These are phyloP conservation scores for Muscicapa striata DNA, from an alignment of 2,797 vertebrate genomes.

Conservation along the genomic window DNA sequence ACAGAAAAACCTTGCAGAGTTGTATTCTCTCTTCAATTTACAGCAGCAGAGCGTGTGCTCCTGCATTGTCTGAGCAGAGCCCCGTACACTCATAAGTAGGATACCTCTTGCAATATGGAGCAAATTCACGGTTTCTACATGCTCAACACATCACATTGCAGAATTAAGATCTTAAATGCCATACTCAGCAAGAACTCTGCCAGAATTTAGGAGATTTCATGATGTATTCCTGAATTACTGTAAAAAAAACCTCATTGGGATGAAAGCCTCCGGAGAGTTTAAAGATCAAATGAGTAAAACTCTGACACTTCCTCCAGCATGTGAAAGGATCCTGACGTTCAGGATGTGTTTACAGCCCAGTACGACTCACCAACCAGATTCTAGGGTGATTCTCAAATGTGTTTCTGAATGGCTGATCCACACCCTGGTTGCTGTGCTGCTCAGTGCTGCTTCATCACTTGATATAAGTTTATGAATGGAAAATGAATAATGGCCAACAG, in stretches of 20 bases:
- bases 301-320: not conserved
- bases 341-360: not conserved
- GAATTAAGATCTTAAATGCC: not conserved
- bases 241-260: not conserved
- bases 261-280: not conserved
- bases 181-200: not conserved
- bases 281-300: not conserved
- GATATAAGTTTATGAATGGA: not conserved
- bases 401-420: not conserved
- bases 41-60: accelerated
- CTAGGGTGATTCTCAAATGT: not conserved
- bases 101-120: not conserved
- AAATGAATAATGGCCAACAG: not conserved
- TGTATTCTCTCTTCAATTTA: not conserved
- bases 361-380: not conserved
- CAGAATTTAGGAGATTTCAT: not conserved
- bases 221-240: not conserved
- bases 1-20: not conserved
- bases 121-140: not conserved
- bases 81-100: accelerated
- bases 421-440: not conserved
- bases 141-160: not conserved
- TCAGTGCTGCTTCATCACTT: not conserved
- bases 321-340: not conserved
- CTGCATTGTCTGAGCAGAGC: not conserved